These are phyloP conservation scores for Menidia menidia DNA, from an alignment of 2,797 vertebrate species.

Conservation along the genomic window DNA sequence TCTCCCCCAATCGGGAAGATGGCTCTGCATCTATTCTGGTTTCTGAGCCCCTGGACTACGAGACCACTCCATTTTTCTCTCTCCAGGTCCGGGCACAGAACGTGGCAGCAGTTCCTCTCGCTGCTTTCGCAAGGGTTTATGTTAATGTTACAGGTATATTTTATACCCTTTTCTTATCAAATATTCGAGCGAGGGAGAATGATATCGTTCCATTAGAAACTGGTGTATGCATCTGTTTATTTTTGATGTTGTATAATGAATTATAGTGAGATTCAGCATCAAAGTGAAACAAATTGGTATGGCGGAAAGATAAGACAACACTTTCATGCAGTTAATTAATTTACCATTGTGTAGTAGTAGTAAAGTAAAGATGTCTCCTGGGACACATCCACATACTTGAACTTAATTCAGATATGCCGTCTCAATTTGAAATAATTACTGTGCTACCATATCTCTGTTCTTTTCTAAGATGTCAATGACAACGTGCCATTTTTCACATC, in stretches of 20 bases:
- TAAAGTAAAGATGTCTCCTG: too few relatives aligned
- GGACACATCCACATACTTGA: not conserved
- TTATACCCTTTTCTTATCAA: not conserved
- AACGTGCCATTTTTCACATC: constrained; percentile 95
- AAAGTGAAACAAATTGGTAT: too few relatives aligned
- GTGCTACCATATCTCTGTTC: constrained; percentile 23
- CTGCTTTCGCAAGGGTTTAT: constrained; percentile 87
- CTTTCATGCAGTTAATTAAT: too few relatives aligned
- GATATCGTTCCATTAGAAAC: too few relatives aligned
- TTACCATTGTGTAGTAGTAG: too few relatives aligned
- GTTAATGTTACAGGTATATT: constrained; percentile 88
- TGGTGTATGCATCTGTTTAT: too few relatives aligned
- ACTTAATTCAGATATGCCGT: constrained; percentile 22
- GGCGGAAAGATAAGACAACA: too few relatives aligned
- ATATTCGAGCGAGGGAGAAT: constrained; percentile 1
- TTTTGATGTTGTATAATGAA: too few relatives aligned
- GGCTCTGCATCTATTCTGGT: constrained; percentile 90
- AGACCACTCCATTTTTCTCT: constrained; percentile 86
- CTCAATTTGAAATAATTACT: constrained; percentile 21
- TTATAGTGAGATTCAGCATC: too few relatives aligned
- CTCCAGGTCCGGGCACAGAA: constrained; percentile 90
- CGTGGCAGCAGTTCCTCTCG: constrained; percentile 88
- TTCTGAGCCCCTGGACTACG: constrained; percentile 91
- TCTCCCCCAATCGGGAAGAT: constrained; percentile 90
- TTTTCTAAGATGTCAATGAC: constrained; percentile 89